Conservation (phyloP, 2,888 invertebrate genomes). For the Coecobrya sp. region DNA sequence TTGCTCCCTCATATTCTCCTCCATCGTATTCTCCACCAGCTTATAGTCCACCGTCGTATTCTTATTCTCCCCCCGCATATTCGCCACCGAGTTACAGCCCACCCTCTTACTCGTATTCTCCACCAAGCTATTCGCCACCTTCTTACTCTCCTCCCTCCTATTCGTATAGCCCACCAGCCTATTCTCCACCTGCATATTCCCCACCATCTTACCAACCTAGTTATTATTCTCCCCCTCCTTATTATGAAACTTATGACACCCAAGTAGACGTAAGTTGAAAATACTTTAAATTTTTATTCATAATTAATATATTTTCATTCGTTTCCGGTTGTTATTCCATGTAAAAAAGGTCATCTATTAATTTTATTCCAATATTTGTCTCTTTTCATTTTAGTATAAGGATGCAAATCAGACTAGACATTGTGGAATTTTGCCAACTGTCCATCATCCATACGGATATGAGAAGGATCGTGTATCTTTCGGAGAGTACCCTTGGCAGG, state of each 20-base stretch:
- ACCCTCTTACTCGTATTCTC: slow-evolving; percentile 78
- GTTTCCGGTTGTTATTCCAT: not conserved
- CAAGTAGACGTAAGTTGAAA: slow-evolving; percentile 82
- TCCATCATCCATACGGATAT: slow-evolving; percentile 84
- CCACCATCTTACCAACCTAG: slow-evolving; percentile 71
- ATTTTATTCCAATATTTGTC: not conserved
- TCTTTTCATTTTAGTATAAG: slow-evolving; percentile 82
- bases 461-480: slow-evolving; percentile 84
- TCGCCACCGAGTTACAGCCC: slow-evolving; percentile 62
- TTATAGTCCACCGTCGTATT: slow-evolving; percentile 66
- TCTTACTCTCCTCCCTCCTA: slow-evolving; percentile 62
- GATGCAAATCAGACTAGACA: slow-evolving; percentile 84
- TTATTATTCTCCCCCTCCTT: slow-evolving; percentile 79
- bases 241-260: slow-evolving; percentile 85
- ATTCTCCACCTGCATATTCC: slow-evolving; percentile 72
- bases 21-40: slow-evolving; percentile 67
- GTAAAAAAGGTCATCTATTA: not conserved
- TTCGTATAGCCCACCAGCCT: slow-evolving; percentile 74
- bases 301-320: not conserved
- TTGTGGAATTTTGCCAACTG: slow-evolving; percentile 85
- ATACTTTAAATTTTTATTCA: not conserved
- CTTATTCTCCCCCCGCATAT: slow-evolving; percentile 61
- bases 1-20: slow-evolving; percentile 58
- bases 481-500: slow-evolving; percentile 86
- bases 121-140: slow-evolving; percentile 61